These are phyloP conservation scores for Merluccius polli DNA, from an alignment of 2,797 vertebrate species.

Conservation along the genomic window DNA sequence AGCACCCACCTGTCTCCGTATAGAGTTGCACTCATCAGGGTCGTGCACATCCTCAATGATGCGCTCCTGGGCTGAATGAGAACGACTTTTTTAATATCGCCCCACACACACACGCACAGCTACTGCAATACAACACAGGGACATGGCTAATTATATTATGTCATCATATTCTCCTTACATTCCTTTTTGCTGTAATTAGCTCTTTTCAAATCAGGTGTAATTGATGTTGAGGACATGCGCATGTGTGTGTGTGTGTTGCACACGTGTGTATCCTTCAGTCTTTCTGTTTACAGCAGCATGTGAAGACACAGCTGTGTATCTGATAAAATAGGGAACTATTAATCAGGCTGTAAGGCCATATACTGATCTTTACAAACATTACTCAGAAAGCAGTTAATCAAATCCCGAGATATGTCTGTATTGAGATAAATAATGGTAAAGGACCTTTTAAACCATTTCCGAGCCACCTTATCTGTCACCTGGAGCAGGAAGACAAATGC, in stretches of 20 bases:
- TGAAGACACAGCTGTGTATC: conserved; percentile 14
- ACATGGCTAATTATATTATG: neutral
- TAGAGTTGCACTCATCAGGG: conserved; percentile 66
- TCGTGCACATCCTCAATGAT: conserved; percentile 62
- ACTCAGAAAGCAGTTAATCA: conserved; percentile 40
- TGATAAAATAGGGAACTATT: conserved; percentile 37
- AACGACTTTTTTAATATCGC: conserved; percentile 60
- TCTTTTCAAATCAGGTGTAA: neutral
- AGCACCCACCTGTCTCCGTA: conserved; percentile 60
- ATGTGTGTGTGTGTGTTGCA: neutral
- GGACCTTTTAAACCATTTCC: conserved; percentile 49
- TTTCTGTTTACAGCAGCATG: neutral
- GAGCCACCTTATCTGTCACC: conserved; percentile 46
- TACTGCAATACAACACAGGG: conserved; percentile 39
- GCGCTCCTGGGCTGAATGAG: conserved; percentile 56
- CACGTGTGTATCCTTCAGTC: neutral
- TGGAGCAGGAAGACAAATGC: conserved; percentile 46
- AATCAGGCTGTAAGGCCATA: conserved; percentile 27
- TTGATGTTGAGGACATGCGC: neutral
- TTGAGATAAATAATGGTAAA: conserved; percentile 48
- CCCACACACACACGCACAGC: conserved; percentile 48
- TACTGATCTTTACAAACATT: conserved; percentile 38
- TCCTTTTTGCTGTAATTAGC: neutral
- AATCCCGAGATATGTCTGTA: conserved; percentile 34
- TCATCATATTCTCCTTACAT: neutral